Base-by-base conservation (phyloP, 2,113 vertebrate species). In the Rhinoptilus africanus region DNA sequence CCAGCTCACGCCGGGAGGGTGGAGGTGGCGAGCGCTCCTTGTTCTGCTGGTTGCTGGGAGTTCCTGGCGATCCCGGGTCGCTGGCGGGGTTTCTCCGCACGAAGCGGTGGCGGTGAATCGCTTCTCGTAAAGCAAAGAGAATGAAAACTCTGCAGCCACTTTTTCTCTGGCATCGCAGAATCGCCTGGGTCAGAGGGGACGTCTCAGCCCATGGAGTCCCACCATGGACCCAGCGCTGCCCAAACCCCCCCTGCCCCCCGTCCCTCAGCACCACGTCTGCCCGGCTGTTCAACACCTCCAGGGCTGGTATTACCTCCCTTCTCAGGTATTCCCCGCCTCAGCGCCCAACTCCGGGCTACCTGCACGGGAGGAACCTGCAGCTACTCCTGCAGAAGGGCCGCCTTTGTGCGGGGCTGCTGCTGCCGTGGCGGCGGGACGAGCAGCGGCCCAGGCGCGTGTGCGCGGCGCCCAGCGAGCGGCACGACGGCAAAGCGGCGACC, bases 41-140 rank as follows among this genome's bases (percentile, higher is more conserved):
- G 45, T 79, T 37, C 53, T 57, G 48, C 91, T 78, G 32, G 76
- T 72, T 85, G 39, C 86, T 43, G 62, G 34, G 94, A 32, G 9
- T 86, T 94, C 85, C 96, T 91, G 87, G 86, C 86, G 90, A 45
- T 34, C 14, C 64, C 7, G 11, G 32, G 54, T 39, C 45, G 47
- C 83, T 75, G 97, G 79, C 78, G 51, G 88, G 78, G 89, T 35
- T 93, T 60, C 93, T 87, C 57, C 63, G 88, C 76, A 67, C 83
- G 34, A 88, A 87, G 95, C 37, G 88, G 67, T 71, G 88, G 85
- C 87, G 92, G 85, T 45, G 93, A 72, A 60, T 83, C 82, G 21
- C 96, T 93, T 54, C 62, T 45, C 92, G 94, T 54, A 94, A 63
- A 89, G 4, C 37, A 64, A 92, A 80, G 76, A 19, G n/a, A 86